These are phyloP conservation scores for Unio delphinus DNA, from an alignment of 2,888 invertebrate species.

Conservation along the genomic window DNA sequence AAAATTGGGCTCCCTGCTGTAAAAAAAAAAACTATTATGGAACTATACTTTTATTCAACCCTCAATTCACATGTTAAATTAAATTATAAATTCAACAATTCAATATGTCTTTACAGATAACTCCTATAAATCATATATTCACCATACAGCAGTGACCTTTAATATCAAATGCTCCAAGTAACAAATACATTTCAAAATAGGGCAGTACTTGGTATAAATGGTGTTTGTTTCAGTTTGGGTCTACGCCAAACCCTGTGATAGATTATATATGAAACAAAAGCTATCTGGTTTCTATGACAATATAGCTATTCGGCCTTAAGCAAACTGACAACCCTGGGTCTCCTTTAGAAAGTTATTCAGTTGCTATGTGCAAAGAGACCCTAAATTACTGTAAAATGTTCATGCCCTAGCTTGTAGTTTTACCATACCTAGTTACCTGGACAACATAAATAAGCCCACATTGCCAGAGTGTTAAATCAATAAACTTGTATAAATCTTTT, in stretches of 20 bases:
- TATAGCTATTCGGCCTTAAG: constrained; percentile 18
- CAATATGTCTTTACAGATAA: no score
- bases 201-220: constrained; percentile 38
- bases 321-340: constrained; percentile 4
- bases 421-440: constrained; percentile 28
- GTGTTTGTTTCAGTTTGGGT: constrained; percentile 36
- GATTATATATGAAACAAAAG: constrained; percentile 38
- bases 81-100: no score
- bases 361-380: constrained; percentile 13
- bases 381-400: no score
- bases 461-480: constrained; percentile 39
- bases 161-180: constrained; percentile 44
- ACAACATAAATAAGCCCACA: constrained; percentile 35
- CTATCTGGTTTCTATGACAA: constrained; percentile 39
- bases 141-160: constrained; percentile 20
- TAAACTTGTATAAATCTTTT: constrained; percentile 58
- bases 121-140: no score
- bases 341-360: constrained; percentile 17
- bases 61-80: no score
- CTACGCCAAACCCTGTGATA: constrained; percentile 28
- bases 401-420: constrained; percentile 1
- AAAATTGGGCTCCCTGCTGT: no score
- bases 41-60: no score
- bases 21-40: no score
- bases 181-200: constrained; percentile 34